Evolutionary conservation across 2,113 vertebrate genomes (phyloP), one percentile per base, ranked within the genome.

Genomic region (Hemiprocne comata): DNA sequence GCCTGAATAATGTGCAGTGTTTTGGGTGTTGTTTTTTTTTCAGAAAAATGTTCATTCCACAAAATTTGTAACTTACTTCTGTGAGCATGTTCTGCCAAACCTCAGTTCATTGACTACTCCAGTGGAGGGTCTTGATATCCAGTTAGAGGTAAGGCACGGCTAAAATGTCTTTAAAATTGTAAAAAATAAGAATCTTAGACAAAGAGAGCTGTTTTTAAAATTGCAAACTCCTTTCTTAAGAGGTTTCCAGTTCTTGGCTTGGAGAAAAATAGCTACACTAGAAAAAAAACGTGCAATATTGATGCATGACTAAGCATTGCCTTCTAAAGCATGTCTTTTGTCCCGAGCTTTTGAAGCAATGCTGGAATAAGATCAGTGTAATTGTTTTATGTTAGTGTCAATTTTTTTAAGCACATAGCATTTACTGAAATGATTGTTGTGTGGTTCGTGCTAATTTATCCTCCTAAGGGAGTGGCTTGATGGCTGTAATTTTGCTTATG

Each of bases 21-120:
- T 21, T 13, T 42, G 40, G 40, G 50, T 29, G n/a, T n/a, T n/a
- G n/a, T n/a, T n/a, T 50, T 83, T 97, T 82, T 96, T 97, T 79
- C 93, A 99, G 99, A 99, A 99, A 99, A 99, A 99, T 86, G 99
- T 99, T 78, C 99, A 99, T 98, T 99, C 99, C 92, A 99, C 99
- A 29, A 98, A 98, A 74, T 99, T 99, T 95, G 98, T 99, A 65
- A 99, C 99, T 46, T 99, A 99, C 40, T 99, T 99, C 97, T 99
- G 99, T 95, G 99, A 99, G 95, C 98, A 99, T 5, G 99, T 99
- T 89, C 98, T 99, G 82, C 99, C 99, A 62, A 99, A 99, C 95
- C 99, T 99, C 89, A 98, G 98, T 96, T 96, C 98, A 71, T 97
- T 99, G 95, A 99, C 99, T 61, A 99, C 98, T 54, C 99, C 99